Base-by-base conservation (phyloP, 1,140 invertebrate species). In the Tribolium castaneum region DNA sequence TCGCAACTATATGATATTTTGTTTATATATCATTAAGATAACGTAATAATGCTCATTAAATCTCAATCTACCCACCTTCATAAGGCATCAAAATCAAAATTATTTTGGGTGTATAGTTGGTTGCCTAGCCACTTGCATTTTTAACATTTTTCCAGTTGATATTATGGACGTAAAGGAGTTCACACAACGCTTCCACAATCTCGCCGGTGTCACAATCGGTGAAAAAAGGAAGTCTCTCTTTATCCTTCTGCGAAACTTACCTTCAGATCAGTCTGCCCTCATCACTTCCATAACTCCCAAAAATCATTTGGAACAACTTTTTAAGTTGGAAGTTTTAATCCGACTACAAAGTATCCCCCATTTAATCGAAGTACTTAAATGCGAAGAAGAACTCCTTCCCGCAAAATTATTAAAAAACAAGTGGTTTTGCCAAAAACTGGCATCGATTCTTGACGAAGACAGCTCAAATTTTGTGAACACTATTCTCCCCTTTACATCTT, bases 371-470 rank as follows among this genome's bases (percentile, higher is more conserved):
- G 30, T 66, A 12, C 59, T 66, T 12, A 66, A 66, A 34, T 6
- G n/a, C 30, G 59, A 66, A 6, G 4, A 66, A 1, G 59, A 66
- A 35, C 6, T 6, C n/a, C 30, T 66, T 3, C n/a, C 59, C 9
- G 59, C 59, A 12, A 66, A 66, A 35, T 12, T 34, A n/a, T 14
- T 34, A 12, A 66, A 66, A 35, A 35, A 66, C 25, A 66, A 66
- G 10, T 66, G 25, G 59, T 66, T 66, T 30, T 66, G 25, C 7
- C 59, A 66, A 35, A n/a, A 66, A 66, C n/a, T 66, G 12, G 59
- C 30, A 5, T n/a, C 10, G 5, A 16, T 35, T 12, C 14, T 59
- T 7, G 54, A 66, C 12, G 59, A 66, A 12, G 30, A 66, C 25
- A 35, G 3, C 13, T 13, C 59, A n/a, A 14, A 35, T 14, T 66